Conservation (phyloP, 2,113 vertebrate genomes). For the Chascanopsetta lugubris region DNA sequence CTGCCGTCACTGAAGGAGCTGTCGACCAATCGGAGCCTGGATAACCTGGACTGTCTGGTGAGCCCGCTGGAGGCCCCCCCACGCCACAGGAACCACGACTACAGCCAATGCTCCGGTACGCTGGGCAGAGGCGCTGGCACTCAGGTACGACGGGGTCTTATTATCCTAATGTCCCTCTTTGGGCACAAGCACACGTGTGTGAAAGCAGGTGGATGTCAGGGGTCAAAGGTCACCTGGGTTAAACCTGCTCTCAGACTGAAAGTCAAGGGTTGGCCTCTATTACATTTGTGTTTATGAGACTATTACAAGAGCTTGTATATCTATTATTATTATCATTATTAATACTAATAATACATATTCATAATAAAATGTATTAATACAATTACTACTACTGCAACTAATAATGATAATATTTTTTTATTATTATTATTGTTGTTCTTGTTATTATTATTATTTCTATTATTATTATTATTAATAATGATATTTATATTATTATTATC, state of each 20-base stretch:
- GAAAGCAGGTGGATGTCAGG: neutral
- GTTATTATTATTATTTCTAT: too few relatives aligned
- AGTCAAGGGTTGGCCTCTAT: neutral
- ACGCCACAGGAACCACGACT: conserved; percentile 90
- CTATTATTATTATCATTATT: too few relatives aligned
- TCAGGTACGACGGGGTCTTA: conserved; percentile 60
- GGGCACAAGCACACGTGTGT: neutral
- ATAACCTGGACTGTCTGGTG: conserved; percentile 94
- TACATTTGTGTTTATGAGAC: neutral
- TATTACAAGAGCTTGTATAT: neutral
- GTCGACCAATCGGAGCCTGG: conserved; percentile 89
- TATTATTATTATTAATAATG: too few relatives aligned
- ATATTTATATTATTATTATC: too few relatives aligned
- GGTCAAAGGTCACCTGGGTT: neutral
- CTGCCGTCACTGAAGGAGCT: conserved; percentile 82
- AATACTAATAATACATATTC: too few relatives aligned
- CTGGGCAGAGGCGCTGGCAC: conserved; percentile 70
- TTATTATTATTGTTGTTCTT: too few relatives aligned
- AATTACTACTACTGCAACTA: too few relatives aligned
- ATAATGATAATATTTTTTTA: too few relatives aligned
- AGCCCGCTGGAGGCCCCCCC: conserved; percentile 88
- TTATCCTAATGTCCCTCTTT: conserved; percentile 2
- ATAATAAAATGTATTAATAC: too few relatives aligned
- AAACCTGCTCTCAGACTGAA: neutral
- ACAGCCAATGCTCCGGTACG: conserved; percentile 87